Evolutionary conservation across 2,797 vertebrate species (phyloP), one percentile per base, ranked within the genome.

Genomic region (Coregonus ussuriensis): DNA sequence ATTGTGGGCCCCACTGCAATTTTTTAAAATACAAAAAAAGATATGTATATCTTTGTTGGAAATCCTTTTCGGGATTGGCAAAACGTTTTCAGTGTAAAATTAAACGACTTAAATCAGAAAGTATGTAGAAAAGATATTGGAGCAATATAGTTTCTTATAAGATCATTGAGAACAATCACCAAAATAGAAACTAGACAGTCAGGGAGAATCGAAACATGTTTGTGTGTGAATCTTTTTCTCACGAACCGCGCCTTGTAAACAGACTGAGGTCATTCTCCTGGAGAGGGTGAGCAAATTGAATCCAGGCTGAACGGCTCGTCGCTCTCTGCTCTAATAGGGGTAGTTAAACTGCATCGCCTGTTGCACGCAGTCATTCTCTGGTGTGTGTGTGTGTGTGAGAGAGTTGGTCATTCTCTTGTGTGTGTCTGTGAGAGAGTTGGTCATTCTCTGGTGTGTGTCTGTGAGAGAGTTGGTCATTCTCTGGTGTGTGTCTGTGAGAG

Each of bases 231-330:
- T 83, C 14, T 83, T 82, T 86, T 89, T 71, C 87, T 86, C 77
- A 77, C 65, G 84, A 14, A 53, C 89, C 90, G 88, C 91, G 85
- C 91, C 91, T 91, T 91, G 84, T 86, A 88, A 90, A 84, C 84
- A 84, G 82, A 79, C 89, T 91, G 89, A 91, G 85, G 84, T 92
- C 88, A 93, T 92, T 90, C 91, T 92, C 86, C 89, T 85, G 81
- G 84, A 87, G 84, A 77, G 71, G 21, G 82, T 74, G 66, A 82
- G 79, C 80, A 85, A 81, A 91, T 87, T 84, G 81, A 88, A 80
- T 88, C 81, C 63, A 84, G 88, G 77, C 85, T 89, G 74, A 81
- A 86, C 79, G 73, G 79, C 16, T 71, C 74, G 11, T 59, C 4
- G 4, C 75, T 62, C 53, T 73, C 33, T 62, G 11, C 18, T 37